Evolutionary conservation across 2,797 vertebrate genomes (phyloP).

Genomic region (Microctenopoma stevenorrisi): DNA sequence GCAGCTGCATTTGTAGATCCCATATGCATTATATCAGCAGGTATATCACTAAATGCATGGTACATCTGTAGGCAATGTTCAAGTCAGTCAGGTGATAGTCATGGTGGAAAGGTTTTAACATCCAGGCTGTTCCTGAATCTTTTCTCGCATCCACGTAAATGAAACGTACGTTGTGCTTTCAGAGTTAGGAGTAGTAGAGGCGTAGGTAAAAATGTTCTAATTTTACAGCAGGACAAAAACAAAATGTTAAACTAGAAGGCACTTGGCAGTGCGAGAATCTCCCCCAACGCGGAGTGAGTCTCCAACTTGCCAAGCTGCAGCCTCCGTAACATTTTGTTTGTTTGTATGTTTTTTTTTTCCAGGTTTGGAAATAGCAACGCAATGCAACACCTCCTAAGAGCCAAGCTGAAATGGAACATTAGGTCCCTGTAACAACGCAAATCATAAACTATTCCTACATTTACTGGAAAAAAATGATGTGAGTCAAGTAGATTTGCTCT

Average conservation of each 20-base stretch:
- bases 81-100: conserved; percentile 60
- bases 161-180: background rate
- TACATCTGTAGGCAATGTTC: conserved; percentile 33
- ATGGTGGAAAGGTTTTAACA: conserved; percentile 32
- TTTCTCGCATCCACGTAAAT: background rate
- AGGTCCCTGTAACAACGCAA: conserved; percentile 9
- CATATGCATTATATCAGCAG: background rate
- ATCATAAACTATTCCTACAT: background rate
- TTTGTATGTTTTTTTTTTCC: conserved; percentile 26
- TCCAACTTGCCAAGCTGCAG: conserved; percentile 45
- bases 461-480: too few relatives aligned
- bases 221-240: conserved; percentile 41
- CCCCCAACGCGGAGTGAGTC: conserved; percentile 30
- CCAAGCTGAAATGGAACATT: conserved; percentile 41
- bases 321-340: conserved; percentile 42
- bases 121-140: background rate
- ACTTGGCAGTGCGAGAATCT: conserved; percentile 44
- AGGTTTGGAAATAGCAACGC: conserved; percentile 44
- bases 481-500: too few relatives aligned
- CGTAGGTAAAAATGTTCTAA: conserved; percentile 11
- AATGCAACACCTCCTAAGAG: conserved; percentile 37
- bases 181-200: conserved; percentile 18
- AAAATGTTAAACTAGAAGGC: conserved; percentile 46
- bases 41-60: conserved; percentile 11
- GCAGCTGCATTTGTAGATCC: conserved; percentile 8